Percentiles rank a stretch among this genome's conserved stretches.
phyloP scores from a whole-genome alignment of 2,797 vertebrate species.

The Perodicticus potto region DNA sequence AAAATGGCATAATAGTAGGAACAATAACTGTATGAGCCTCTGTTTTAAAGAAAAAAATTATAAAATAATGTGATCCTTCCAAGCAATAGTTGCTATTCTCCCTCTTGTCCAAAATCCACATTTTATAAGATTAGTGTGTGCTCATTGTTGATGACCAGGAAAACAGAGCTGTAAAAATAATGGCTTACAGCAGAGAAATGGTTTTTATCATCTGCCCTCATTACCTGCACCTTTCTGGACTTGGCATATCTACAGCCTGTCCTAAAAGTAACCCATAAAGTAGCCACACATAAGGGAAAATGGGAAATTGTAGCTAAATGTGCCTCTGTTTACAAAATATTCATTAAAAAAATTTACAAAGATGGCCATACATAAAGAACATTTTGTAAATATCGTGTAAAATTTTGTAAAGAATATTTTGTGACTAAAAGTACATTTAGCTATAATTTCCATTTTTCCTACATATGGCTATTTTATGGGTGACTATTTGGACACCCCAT shows the following conservation, averaged over 20 bases:
- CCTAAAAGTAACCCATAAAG: too few species aligned
- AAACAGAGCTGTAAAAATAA: background rate
- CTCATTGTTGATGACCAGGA: background rate
- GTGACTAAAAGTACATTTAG: too few species aligned
- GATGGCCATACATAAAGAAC: too few species aligned
- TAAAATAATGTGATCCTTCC: background rate
- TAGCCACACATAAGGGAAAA: too few species aligned
- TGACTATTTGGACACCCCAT: too few species aligned
- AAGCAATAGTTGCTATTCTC: background rate
- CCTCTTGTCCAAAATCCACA: background rate
- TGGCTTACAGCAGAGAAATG: background rate
- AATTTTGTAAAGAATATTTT: too few species aligned
- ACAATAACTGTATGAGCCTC: background rate
- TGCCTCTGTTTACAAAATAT: too few species aligned
- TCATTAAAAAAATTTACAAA: too few species aligned
- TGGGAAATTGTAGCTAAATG: too few species aligned
- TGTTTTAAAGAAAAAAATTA: background rate
- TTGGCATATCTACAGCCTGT: background rate
- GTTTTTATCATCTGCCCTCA: background rate
- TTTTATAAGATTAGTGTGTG: background rate
- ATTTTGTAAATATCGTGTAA: too few species aligned
- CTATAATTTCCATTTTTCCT: too few species aligned
- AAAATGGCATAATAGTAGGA: background rate
- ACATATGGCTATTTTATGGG: too few species aligned
- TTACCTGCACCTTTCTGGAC: background rate